These are phyloP conservation scores for Xyrichtys novacula DNA, from an alignment of 2,797 vertebrate species.

Conservation along the genomic window DNA sequence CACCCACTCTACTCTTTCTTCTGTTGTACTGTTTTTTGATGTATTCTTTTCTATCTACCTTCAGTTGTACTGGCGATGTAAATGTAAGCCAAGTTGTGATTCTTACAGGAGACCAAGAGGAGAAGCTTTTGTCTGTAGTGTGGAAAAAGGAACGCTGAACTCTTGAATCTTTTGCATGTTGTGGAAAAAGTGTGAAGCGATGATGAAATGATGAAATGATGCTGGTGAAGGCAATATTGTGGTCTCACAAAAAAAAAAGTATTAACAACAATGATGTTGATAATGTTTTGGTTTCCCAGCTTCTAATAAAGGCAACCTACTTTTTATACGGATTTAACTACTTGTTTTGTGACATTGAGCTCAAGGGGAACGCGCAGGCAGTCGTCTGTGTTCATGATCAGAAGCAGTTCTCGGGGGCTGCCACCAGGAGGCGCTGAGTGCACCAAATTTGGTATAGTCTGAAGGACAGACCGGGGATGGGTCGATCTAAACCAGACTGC, in stretches of 20 bases:
- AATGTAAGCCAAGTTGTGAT: conserved; percentile 79
- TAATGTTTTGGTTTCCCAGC: conserved; percentile 84
- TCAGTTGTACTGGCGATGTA: conserved; percentile 77
- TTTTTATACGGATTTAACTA: conserved; percentile 83
- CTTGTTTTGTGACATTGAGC: conserved; percentile 76
- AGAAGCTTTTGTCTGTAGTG: conserved; percentile 70
- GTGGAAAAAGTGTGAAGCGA: conserved; percentile 71
- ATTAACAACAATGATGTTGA: conserved; percentile 78
- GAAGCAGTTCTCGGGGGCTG: neutral
- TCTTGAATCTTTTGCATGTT: conserved; percentile 82
- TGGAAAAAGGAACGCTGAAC: conserved; percentile 73
- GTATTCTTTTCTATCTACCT: conserved; percentile 60
- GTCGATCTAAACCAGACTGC: no score
- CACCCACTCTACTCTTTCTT: conserved; percentile 63
- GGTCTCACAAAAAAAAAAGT: conserved; percentile 73
- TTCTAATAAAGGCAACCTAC: conserved; percentile 86
- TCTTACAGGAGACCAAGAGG: conserved; percentile 67
- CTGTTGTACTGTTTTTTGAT: conserved; percentile 54
- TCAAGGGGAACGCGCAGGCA: conserved; percentile 36
- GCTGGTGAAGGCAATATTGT: conserved; percentile 77
- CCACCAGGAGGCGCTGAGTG: conserved; percentile 49
- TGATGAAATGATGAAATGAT: conserved; percentile 49
- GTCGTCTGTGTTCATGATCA: neutral
- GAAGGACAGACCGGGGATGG: neutral
- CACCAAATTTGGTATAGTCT: neutral